Evolutionary conservation across 2,888 invertebrate species (phyloP).

Genomic region (Lasioglossum pauxillum): DNA sequence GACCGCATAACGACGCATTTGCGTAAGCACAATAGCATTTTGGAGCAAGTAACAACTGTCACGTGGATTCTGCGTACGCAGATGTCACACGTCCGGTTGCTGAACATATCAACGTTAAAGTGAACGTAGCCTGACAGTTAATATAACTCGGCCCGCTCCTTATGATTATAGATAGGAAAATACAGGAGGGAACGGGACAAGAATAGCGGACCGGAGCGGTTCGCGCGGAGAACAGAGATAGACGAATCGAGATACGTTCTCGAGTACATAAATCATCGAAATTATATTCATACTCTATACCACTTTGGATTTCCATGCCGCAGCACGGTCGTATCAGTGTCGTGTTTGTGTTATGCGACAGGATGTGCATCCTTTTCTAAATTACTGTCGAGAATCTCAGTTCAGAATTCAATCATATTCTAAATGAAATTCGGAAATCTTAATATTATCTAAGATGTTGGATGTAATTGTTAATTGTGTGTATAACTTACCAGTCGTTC

Average conservation of each 20-base stretch:
- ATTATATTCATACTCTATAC: constrained; percentile 51
- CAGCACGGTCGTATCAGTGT: constrained; percentile 17
- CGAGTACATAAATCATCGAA: constrained; percentile 66
- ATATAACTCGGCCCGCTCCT: constrained; percentile 59
- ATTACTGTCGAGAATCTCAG: not conserved
- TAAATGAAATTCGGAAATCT: not conserved
- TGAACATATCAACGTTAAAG: constrained; percentile 44
- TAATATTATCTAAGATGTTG: not conserved
- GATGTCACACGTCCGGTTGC: constrained; percentile 36
- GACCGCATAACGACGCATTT: not conserved
- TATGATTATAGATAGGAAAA: constrained; percentile 53
- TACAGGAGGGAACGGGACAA: constrained; percentile 28
- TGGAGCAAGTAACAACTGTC: not conserved
- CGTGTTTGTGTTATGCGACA: constrained; percentile 3
- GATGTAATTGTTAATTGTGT: not conserved
- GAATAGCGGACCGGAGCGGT: not conserved
- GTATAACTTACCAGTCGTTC: constrained; percentile 86
- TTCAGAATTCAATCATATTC: not conserved
- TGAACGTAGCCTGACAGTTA: constrained; percentile 60
- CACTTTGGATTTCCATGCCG: constrained; percentile 30
- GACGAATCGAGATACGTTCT: constrained; percentile 54
- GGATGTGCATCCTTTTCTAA: not conserved
- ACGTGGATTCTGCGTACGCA: constrained; percentile 36
- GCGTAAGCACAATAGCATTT: constrained; percentile 21
- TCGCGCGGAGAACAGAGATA: constrained; percentile 30